Evolutionary conservation across 2,888 invertebrate genomes (phyloP).

Genomic region (Horisme vitalbata): DNA sequence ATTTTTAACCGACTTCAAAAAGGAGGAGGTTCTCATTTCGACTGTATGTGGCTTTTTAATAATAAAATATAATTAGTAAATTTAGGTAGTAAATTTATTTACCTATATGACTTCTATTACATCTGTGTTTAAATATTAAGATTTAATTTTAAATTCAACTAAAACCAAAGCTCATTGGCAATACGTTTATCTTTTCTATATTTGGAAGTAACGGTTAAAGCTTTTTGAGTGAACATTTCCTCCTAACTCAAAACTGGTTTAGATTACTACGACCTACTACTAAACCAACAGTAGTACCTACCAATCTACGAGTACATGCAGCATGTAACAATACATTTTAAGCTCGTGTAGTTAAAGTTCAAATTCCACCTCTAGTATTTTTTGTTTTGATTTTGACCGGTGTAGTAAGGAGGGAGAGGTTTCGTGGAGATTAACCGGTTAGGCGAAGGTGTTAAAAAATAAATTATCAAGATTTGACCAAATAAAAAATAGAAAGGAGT

Average conservation of each 20-base stretch:
- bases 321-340: conserved; percentile 21
- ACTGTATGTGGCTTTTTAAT: too few species aligned
- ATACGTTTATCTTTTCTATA: conserved; percentile 41
- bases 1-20: too few species aligned
- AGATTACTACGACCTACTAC: conserved; percentile 77
- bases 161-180: not conserved
- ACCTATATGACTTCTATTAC: too few species aligned
- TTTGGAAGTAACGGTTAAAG: conserved; percentile 64
- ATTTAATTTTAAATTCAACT: too few species aligned
- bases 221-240: conserved; percentile 67
- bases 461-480: conserved; percentile 1
- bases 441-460: conserved; percentile 41
- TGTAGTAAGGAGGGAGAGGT: conserved; percentile 42
- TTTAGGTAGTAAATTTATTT: too few species aligned
- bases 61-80: too few species aligned
- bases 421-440: conserved; percentile 52
- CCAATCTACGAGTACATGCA: conserved; percentile 11
- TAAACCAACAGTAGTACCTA: conserved; percentile 47
- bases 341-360: conserved; percentile 18
- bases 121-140: too few species aligned
- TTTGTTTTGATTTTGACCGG: conserved; percentile 24
- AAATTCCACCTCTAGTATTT: conserved; percentile 21
- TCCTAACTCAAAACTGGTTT: conserved; percentile 70
- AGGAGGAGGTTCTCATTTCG: too few species aligned
- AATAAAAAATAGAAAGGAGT: too few species aligned